These are phyloP conservation scores for Corapipo altera DNA, from an alignment of 2,113 vertebrate species.

Conservation along the genomic window DNA sequence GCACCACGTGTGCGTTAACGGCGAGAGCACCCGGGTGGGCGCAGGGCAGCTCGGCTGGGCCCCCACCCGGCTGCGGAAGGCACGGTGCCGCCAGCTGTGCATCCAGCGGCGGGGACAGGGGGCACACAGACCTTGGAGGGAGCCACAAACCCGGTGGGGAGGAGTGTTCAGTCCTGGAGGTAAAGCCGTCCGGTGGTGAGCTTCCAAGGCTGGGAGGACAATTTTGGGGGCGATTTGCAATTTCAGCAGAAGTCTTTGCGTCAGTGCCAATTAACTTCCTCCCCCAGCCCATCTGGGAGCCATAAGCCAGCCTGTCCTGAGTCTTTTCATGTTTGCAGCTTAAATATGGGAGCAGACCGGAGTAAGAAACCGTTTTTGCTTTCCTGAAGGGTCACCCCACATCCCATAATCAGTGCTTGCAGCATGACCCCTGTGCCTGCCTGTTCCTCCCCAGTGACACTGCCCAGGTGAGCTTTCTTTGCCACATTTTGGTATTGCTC, in stretches of 20 bases:
- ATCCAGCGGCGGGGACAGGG: fast-evolving
- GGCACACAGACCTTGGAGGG: background rate
- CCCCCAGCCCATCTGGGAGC: background rate
- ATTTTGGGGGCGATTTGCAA: background rate
- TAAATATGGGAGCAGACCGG: background rate
- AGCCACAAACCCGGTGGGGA: background rate
- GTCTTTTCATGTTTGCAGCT: background rate
- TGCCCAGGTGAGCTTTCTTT: background rate
- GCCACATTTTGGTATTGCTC: background rate
- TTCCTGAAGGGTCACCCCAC: background rate
- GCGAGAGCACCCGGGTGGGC: fast-evolving
- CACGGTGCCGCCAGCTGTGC: background rate
- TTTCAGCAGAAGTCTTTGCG: background rate
- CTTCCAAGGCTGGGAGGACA: background rate
- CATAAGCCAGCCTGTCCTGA: background rate
- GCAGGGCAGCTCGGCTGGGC: background rate
- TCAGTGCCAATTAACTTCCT: background rate
- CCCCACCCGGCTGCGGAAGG: background rate
- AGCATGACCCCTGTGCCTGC: background rate
- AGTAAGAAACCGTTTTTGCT: background rate
- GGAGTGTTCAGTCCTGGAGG: background rate
- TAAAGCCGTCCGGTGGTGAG: background rate
- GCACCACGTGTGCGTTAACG: background rate
- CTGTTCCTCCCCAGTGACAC: background rate
- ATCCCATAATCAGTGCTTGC: background rate